Percentiles rank a stretch among this genome's conserved stretches.
These are phyloP conservation scores for Matsumyia berberina DNA, from an alignment of 2,888 invertebrate genomes.

Conservation along the genomic window DNA sequence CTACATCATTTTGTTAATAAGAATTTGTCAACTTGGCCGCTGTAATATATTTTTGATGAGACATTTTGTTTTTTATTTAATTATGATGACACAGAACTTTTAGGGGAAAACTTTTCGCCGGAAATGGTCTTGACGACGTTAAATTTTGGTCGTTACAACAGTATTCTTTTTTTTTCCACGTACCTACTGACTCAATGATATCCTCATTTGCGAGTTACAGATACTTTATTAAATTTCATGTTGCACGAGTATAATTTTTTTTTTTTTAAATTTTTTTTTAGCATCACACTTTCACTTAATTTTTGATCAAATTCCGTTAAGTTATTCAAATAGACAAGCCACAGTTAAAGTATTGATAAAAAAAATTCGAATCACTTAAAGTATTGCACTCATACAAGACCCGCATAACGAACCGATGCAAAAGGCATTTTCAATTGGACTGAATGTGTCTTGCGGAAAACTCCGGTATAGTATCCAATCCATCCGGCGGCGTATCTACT, in stretches of 20 bases:
- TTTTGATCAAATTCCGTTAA: conserved; percentile 7
- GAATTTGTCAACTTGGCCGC: not conserved
- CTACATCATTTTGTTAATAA: conserved; percentile 35
- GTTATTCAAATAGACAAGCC: conserved; percentile 3
- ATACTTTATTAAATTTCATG: conserved; percentile 23
- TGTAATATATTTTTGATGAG: conserved; percentile 45
- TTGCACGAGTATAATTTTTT: conserved; percentile 14
- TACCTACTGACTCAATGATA: conserved; percentile 25
- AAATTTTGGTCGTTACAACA: not conserved
- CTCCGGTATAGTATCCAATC: conserved; percentile 55
- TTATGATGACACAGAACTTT: conserved; percentile 19
- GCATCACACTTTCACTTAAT: not conserved
- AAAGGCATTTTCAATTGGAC: conserved; percentile 67
- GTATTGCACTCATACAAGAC: not conserved
- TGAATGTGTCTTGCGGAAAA: conserved; percentile 63
- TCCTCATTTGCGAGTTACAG: conserved; percentile 29
- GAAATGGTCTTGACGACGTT: not conserved
- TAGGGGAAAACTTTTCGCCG: conserved; percentile 19
- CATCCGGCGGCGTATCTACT: conserved; percentile 43
- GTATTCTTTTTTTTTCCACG: conserved; percentile 1
- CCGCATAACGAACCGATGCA: conserved; percentile 65
- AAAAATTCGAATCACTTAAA: conserved; percentile 38
- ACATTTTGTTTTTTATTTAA: conserved; percentile 49
- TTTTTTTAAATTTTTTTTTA: no score
- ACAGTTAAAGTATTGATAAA: not conserved